Evolutionary conservation across 2,797 vertebrate species (phyloP).

Genomic region (Sebastiscus tertius): DNA sequence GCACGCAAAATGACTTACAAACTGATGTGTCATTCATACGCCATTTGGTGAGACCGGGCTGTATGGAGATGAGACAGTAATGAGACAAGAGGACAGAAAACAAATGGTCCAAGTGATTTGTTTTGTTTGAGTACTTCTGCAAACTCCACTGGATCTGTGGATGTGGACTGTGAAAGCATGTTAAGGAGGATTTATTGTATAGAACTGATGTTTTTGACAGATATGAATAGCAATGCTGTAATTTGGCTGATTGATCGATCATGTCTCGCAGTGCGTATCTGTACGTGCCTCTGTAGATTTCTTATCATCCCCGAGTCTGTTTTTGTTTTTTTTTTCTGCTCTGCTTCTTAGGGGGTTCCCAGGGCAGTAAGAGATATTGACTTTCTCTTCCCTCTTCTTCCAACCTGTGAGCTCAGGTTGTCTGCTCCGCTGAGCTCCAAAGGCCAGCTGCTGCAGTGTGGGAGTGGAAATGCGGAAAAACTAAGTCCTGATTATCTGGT

Average conservation of each 20-base stretch:
- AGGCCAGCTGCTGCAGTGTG: conserved; percentile 24
- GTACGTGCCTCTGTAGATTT: not conserved
- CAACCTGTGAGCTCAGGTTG: conserved; percentile 53
- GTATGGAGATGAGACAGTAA: not conserved
- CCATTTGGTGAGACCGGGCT: too few species aligned
- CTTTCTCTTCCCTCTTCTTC: conserved; percentile 44
- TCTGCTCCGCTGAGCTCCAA: conserved; percentile 62
- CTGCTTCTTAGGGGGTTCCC: conserved; percentile 33
- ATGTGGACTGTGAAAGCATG: not conserved
- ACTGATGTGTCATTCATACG: too few species aligned
- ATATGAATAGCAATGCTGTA: not conserved
- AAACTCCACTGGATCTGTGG: not conserved
- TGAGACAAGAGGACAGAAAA: not conserved
- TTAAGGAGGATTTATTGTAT: not conserved
- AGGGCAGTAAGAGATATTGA: conserved; percentile 49
- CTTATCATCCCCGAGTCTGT: conserved; percentile 10
- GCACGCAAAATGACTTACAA: not conserved
- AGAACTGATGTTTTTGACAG: not conserved
- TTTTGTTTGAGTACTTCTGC: not conserved
- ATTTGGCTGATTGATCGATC: not conserved
- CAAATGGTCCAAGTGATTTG: not conserved
- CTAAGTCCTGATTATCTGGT: conserved; percentile 58
- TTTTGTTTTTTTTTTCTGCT: conserved; percentile 14
- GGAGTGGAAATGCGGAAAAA: conserved; percentile 41
- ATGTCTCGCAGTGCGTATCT: not conserved